These are phyloP conservation scores for Mercenaria mercenaria DNA, from an alignment of 1,140 invertebrate genomes.

Conservation along the genomic window DNA sequence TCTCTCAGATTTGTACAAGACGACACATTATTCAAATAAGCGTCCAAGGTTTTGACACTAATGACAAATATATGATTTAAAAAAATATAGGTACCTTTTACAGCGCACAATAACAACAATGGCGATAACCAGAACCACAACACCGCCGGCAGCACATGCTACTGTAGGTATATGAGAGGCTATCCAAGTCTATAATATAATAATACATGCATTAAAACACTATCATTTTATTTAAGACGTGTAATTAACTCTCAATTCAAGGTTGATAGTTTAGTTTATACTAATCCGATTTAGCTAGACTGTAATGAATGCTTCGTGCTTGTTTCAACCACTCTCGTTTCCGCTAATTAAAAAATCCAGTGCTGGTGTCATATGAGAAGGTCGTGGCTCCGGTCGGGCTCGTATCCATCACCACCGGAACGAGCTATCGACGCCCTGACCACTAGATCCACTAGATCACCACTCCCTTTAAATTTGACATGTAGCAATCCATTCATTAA, in stretches of 20 bases:
- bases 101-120: neutral
- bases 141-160: constrained; percentile 17
- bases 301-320: too few relatives aligned
- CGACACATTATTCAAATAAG: too few relatives aligned
- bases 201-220: too few relatives aligned
- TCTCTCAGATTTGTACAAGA: too few relatives aligned
- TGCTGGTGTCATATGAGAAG: too few relatives aligned
- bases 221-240: too few relatives aligned
- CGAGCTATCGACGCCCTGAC: neutral
- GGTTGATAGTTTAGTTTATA: too few relatives aligned
- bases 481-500: neutral
- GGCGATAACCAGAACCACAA: neutral
- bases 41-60: too few relatives aligned
- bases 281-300: too few relatives aligned
- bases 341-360: neutral
- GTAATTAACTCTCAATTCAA: too few relatives aligned
- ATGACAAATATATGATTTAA: too few relatives aligned
- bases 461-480: neutral
- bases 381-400: neutral
- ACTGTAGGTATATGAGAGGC: neutral
- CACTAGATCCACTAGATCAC: neutral
- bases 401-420: neutral
- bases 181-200: constrained; percentile 27
- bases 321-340: neutral
- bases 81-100: constrained; percentile 27